Evolutionary conservation across 2,113 vertebrate genomes (phyloP), one percentile per base, ranked within the genome.

Genomic region (Cochlearius cochlearius): DNA sequence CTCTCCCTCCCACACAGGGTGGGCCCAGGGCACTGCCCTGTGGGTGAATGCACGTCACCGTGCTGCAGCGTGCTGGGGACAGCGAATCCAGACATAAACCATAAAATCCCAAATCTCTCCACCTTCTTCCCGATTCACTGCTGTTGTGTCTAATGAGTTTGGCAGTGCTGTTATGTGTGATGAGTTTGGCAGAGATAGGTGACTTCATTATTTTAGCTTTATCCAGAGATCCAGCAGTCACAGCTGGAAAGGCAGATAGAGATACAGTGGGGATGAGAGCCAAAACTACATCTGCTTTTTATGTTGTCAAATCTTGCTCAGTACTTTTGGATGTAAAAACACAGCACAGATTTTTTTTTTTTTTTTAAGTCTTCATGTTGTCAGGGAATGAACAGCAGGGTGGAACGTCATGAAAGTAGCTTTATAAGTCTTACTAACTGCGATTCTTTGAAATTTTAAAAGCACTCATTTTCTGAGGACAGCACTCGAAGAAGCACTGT

Each of bases 41-140:
- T 1, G 2, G 45, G 23, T 58, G 29, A 38, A 22, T 12, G 63
- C 13, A 2, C 4, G 2, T 36, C 55, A 27, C 39, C 12, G 1
- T 9, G 23, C 25, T 11, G 29, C 63, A 34, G 63, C 58, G 34
- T 12, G 15, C 18, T 32, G 27, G 26, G 63, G n/a, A 47, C n/a
- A 15, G 30, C 25, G 67, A 62, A 19, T 38, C 17, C 23, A 52
- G 49, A 45, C 59, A 43, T 15, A 78, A 18, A 38, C 52, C 39
- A 59, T 10, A 56, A 56, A 49, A 69, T 58, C 56, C 60, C 30
- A 71, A 26, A 55, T 60, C 13, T 47, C 45, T 55, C 39, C 34
- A 36, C 19, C 32, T 63, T 49, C n/a, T 69, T 74, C 32, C 20
- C 2, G 0, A 25, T 29, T 75, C 25, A 20, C 29, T 36, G 62